Evolutionary conservation across 2,797 vertebrate genomes (phyloP).

Genomic region (Platalea minor): DNA sequence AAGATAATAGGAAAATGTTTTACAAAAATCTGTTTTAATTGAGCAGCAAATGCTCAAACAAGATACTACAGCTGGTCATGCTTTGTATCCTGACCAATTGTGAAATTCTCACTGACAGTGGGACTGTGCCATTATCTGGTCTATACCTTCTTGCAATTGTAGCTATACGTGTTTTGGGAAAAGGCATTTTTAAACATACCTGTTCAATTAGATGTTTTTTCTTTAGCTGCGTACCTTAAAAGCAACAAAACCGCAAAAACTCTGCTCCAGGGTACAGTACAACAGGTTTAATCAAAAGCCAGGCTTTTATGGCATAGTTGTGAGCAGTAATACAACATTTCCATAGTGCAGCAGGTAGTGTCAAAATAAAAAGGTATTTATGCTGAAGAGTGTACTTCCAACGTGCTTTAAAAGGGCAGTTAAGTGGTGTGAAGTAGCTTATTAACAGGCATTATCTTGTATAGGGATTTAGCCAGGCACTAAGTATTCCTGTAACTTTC

Average conservation of each 20-base stretch:
- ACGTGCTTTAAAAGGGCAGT: neutral
- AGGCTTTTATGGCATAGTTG: neutral
- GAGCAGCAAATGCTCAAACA: neutral
- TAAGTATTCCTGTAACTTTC: neutral
- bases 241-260: neutral
- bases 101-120: slow-evolving; percentile 5
- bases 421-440: neutral
- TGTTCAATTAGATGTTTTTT: neutral
- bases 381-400: neutral
- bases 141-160: neutral
- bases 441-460: neutral
- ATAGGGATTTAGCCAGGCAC: neutral
- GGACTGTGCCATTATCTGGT: slow-evolving; percentile 8
- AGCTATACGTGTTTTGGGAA: neutral
- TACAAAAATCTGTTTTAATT: neutral
- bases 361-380: neutral
- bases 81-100: slow-evolving; percentile 25
- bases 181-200: neutral
- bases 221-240: neutral
- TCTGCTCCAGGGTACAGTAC: neutral
- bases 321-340: neutral
- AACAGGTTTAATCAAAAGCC: neutral
- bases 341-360: neutral
- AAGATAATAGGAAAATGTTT: neutral
- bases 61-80: slow-evolving; percentile 32